Conservation (phyloP, 2,888 invertebrate genomes). For the Patella caerulea region DNA sequence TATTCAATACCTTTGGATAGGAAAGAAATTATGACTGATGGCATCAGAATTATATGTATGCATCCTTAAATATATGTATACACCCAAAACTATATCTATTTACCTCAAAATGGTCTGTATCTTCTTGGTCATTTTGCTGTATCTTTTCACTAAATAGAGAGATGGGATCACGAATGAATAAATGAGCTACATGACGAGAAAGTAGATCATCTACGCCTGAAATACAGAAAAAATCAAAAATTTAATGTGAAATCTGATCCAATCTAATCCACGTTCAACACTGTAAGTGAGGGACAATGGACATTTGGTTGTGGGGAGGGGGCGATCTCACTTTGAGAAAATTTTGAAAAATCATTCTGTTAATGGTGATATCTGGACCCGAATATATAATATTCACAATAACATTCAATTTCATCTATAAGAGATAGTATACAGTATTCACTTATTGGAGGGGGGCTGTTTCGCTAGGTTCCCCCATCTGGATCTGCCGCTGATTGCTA, state of each 20-base stretch:
- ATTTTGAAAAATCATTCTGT: no score
- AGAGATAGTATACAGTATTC: no score
- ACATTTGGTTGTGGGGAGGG: no score
- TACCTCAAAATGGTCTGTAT: slow-evolving; percentile 99
- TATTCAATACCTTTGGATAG: no score
- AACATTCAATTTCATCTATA: no score
- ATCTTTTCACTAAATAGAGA: slow-evolving; percentile 95
- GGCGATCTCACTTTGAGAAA: no score
- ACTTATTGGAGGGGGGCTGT: no score
- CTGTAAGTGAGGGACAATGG: no score
- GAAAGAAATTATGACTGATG: not conserved
- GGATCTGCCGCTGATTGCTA: no score
- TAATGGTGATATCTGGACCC: no score
- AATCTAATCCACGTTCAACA: not conserved
- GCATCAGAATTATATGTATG: not conserved
- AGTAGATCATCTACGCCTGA: slow-evolving; percentile 90
- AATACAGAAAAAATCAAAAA: slow-evolving; percentile 20
- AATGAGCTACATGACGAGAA: slow-evolving; percentile 95
- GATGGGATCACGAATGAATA: slow-evolving; percentile 97
- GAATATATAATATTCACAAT: no score
- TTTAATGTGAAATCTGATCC: not conserved
- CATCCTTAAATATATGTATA: not conserved
- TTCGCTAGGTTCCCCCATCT: no score
- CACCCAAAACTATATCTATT: slow-evolving; percentile 15
- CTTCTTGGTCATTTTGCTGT: slow-evolving; percentile 91